Conservation (phyloP, 1,140 invertebrate species). For the Tetramorium parvispinum region DNA sequence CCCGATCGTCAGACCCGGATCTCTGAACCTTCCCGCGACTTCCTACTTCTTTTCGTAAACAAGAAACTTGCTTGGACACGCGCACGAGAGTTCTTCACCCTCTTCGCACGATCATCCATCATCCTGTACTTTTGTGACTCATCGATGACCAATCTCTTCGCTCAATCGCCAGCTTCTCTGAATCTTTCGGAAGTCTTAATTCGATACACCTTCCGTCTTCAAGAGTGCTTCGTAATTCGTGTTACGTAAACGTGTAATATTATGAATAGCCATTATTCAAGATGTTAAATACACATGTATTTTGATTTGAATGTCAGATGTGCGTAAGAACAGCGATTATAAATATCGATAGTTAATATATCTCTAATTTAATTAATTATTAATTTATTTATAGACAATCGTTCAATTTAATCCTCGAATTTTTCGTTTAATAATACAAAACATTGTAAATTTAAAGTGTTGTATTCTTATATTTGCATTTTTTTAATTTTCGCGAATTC, state of each 20-base stretch:
- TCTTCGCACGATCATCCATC: background rate
- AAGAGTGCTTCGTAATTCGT: background rate
- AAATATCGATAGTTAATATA: background rate
- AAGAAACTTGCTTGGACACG: slow-evolving; percentile 37
- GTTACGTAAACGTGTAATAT: background rate
- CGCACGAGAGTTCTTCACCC: slow-evolving; percentile 12
- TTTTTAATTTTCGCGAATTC: background rate
- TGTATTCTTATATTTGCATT: background rate
- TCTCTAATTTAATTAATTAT: background rate
- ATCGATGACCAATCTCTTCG: background rate
- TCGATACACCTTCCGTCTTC: background rate
- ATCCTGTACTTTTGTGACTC: slow-evolving; percentile 1
- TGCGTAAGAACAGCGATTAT: background rate
- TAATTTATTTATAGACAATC: background rate
- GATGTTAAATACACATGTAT: background rate
- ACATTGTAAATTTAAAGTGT: background rate
- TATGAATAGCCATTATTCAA: background rate
- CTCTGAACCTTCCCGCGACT: slow-evolving; percentile 33
- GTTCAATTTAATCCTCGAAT: background rate
- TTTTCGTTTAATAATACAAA: background rate
- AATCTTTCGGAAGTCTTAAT: slow-evolving; percentile 2
- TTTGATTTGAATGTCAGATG: background rate
- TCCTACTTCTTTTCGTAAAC: slow-evolving; percentile 18
- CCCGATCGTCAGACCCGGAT: slow-evolving; percentile 44
- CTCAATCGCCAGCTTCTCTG: background rate